These are phyloP conservation scores for Brachymystax lenok DNA, from an alignment of 2,797 vertebrate species.

Conservation along the genomic window DNA sequence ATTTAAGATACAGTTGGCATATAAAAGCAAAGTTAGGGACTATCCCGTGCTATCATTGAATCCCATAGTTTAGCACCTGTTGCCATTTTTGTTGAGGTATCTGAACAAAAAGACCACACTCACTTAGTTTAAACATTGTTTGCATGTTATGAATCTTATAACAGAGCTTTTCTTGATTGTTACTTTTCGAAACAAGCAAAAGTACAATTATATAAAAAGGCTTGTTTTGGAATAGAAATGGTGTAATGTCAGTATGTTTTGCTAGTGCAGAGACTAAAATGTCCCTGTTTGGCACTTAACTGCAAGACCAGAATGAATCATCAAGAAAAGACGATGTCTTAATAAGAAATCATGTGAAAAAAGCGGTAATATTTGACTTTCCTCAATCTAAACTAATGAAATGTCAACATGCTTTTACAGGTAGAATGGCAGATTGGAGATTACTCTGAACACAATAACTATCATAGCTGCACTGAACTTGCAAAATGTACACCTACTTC, in stretches of 20 bases:
- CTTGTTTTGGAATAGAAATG: slow-evolving; percentile 28
- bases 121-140: not conserved
- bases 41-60: not conserved
- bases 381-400: slow-evolving; percentile 32
- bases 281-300: slow-evolving; percentile 28
- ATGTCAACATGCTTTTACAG: slow-evolving; percentile 25
- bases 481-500: slow-evolving; percentile 20
- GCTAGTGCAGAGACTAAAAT: slow-evolving; percentile 27
- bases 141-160: not conserved
- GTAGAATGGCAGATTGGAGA: slow-evolving; percentile 14
- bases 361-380: slow-evolving; percentile 15
- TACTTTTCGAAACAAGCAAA: slow-evolving; percentile 20
- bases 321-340: not conserved
- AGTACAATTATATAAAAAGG: slow-evolving; percentile 35
- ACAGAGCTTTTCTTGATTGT: not conserved
- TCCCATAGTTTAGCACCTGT: not conserved
- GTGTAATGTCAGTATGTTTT: slow-evolving; percentile 29
- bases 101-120: not conserved
- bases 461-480: slow-evolving; percentile 18
- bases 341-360: slow-evolving; percentile 19
- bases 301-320: not conserved
- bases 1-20: not conserved
- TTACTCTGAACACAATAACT: slow-evolving; percentile 21
- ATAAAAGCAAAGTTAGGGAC: not conserved
- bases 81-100: not conserved